Evolutionary conservation across 2,888 invertebrate genomes (phyloP).

Genomic region (Strigamia crassipes): DNA sequence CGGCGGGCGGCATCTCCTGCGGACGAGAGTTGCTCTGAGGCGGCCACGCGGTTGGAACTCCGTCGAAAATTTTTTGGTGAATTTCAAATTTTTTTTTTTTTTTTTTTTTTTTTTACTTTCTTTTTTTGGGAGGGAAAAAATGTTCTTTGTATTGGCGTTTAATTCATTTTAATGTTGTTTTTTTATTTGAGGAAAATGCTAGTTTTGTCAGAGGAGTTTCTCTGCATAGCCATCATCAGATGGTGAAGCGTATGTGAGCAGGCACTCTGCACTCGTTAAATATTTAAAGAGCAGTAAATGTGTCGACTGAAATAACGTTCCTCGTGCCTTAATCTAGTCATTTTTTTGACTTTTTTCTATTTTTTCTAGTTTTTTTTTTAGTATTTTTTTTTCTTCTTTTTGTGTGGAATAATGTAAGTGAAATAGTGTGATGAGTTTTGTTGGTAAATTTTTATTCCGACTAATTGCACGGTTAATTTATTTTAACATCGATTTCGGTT

Average conservation of each 20-base stretch:
- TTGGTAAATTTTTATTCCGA: too few species aligned
- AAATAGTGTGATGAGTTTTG: too few species aligned
- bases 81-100: too few species aligned
- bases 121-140: background rate
- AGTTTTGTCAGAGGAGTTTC: background rate
- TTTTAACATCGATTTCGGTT: too few species aligned
- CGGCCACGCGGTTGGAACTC: too few species aligned
- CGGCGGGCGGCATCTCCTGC: too few species aligned
- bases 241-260: constrained; percentile 1
- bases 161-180: constrained; percentile 4
- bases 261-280: constrained; percentile 35
- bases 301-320: constrained; percentile 36
- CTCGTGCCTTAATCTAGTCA: background rate
- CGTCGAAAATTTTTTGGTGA: too few species aligned
- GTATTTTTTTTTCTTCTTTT: background rate
- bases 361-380: background rate
- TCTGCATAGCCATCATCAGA: constrained; percentile 17
- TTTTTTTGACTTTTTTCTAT: background rate
- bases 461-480: too few species aligned
- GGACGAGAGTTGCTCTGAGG: too few species aligned
- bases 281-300: constrained; percentile 40
- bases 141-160: background rate
- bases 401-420: too few species aligned
- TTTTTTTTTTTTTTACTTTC: background rate
- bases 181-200: background rate